These are phyloP conservation scores for Heliothis virescens DNA, from an alignment of 1,140 invertebrate genomes.

Conservation along the genomic window DNA sequence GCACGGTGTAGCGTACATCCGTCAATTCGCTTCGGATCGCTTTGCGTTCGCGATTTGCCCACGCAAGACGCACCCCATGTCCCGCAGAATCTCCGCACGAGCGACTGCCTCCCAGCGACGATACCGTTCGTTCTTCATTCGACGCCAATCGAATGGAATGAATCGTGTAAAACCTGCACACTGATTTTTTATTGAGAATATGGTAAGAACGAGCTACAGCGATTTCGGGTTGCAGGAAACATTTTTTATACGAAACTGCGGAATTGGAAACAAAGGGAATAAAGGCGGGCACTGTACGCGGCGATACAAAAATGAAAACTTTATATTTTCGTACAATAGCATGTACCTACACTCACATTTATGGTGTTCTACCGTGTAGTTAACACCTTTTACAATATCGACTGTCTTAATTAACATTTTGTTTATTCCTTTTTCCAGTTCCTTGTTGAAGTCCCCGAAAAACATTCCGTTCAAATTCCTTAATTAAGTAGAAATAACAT, in stretches of 20 bases:
- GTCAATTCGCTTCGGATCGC: too few relatives aligned
- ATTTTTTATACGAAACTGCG: constrained; percentile 31
- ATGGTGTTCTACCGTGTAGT: not conserved
- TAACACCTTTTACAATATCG: not conserved
- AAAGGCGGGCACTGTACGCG: not conserved
- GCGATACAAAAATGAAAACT: constrained; percentile 11
- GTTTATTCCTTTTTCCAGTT: too few relatives aligned
- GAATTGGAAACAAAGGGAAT: constrained; percentile 44
- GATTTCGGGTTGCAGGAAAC: constrained; percentile 32
- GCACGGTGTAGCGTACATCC: too few relatives aligned
- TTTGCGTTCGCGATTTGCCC: too few relatives aligned
- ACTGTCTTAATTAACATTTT: constrained; percentile 1
- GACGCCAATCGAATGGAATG: constrained; percentile 53
- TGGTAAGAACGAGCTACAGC: constrained; percentile 36
- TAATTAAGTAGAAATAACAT: not conserved
- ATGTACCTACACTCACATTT: constrained; percentile 14
- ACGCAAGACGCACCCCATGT: constrained; percentile 1
- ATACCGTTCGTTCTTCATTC: constrained; percentile 54
- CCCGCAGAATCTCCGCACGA: constrained; percentile 46
- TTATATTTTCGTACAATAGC: constrained; percentile 13
- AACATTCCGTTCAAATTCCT: too few relatives aligned
- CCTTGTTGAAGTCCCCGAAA: too few relatives aligned
- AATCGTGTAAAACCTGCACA: constrained; percentile 48
- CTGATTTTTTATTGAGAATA: constrained; percentile 50
- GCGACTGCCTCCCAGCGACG: constrained; percentile 42